Base-by-base conservation (phyloP, 2,888 invertebrate species). In the Dioctria rufipes region DNA sequence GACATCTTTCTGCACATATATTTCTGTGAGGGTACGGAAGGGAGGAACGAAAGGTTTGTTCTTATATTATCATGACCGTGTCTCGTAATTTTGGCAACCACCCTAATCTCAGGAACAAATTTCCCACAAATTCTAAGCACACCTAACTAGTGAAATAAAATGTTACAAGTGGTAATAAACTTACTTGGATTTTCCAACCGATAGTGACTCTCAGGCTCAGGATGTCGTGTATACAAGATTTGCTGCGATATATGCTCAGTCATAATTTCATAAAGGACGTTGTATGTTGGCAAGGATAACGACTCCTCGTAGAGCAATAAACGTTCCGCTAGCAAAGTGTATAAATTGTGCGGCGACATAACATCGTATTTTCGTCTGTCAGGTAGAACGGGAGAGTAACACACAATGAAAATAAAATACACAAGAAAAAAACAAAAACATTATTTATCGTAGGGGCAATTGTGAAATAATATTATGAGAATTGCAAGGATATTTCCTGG, bases 261-360 rank as follows among this genome's bases (percentile, higher is more conserved):
- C 92, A 99, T 94, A 88, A 98, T 95, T 93, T 99, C 99, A 90
- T 98, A 99, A 73, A 99, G 93, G 83, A 97, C 98, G 91, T 99
- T 99, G 92, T 99, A 99, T 2, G 97, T 98, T 71, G 98, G 95
- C 89, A 99, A 91, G 75, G 98, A 94, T 80, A 99, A 92, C 8
- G 94, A 95, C 87, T 96, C 96, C 87, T 97, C 96, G 87, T 96
- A 95, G 80, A 96, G 90, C 85, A 97, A 91, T 85, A 99, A 92
- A 84, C 98, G 92, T 87, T 98, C 98, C 51, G 98, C 96, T 85
- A 99, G 92, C 86, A 99, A 90, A 42, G 98, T 98, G 91, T 99
- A 99, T 87, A 99, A 92, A 92, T 99, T 99, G 90, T 98, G 96
- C 2, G 98, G 98, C 84, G 96, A 96, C 98, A 99, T 98, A 79